Evolutionary conservation across 2,797 vertebrate genomes (phyloP).

Genomic region (Helarctos malayanus): DNA sequence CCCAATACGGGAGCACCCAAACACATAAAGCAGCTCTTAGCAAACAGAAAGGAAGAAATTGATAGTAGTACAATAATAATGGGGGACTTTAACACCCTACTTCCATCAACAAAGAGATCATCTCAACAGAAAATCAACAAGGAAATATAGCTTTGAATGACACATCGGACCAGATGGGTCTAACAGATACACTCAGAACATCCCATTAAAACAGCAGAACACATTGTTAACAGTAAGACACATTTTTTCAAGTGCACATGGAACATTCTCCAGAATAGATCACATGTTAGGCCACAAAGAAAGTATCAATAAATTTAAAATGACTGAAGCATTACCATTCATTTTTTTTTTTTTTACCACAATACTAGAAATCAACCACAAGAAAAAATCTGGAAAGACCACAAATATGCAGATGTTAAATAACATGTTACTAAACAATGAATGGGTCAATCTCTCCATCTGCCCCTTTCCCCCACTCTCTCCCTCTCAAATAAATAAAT

Average conservation of each 20-base stretch:
- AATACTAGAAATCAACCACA: background rate
- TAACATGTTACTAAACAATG: background rate
- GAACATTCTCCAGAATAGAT: background rate
- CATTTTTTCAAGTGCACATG: background rate
- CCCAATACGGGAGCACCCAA: background rate
- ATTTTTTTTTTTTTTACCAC: background rate
- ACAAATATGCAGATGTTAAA: background rate
- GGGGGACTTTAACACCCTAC: background rate
- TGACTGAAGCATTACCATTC: background rate
- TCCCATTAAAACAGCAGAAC: background rate
- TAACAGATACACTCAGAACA: background rate
- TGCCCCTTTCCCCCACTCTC: background rate
- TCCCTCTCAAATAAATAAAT: background rate
- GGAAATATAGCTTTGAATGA: background rate
- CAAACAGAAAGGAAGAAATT: background rate
- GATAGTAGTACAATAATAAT: background rate
- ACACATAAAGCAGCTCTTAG: background rate
- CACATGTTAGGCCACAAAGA: background rate
- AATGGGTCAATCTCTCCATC: background rate
- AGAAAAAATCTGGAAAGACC: background rate
- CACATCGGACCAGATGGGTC: background rate
- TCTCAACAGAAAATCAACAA: background rate
- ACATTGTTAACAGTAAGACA: background rate
- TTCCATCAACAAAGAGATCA: background rate
- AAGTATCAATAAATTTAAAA: background rate